Evolutionary conservation across 37 sponge, comb jelly and placozoan species (phyloP), one percentile per base, ranked within the genome.

Genomic region (Chondrilla cf. caribensis): DNA sequence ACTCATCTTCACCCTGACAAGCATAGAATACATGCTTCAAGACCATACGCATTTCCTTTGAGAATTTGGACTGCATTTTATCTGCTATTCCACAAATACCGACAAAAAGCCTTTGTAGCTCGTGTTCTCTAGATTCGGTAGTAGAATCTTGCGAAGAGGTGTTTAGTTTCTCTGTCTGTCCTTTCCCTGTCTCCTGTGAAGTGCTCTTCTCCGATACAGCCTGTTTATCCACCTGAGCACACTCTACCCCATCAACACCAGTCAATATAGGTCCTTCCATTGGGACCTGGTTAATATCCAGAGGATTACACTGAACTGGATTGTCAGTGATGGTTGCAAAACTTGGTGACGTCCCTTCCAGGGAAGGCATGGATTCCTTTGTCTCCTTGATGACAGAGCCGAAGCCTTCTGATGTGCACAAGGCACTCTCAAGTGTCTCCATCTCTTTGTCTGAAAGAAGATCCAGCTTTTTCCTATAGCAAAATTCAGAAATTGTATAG

Each of bases 31-130:
- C 91, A 36, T 79, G 77, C 76, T 94, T 90, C 57, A 94, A 71
- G 58, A 94, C 90, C 37, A 83, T 81, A 0, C 95, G 60, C 71
- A 94, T 60, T 32, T 94, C 92, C 58, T 75, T 83, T 25, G 95
- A 88, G 59, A 83, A 84, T 62, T 94, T 94, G 26, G 84, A 81
- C 82, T 94, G 95, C 70, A 94, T 82, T 58, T 94, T 88, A 58
- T 94, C 95, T 1, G 95, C 95, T 9, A 94, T 84, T 38, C 92
- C 87, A 11, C 91, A 94, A 22, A 94, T 88, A 43, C 81, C 89
- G 9, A 94, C 68, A 60, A 94, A 94, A 41, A 94, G 89, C 5
- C 87, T 39, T 36, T 94, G 91, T 60, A 94, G 84, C 43, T 94
- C 91, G 26, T 88, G 81, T 3, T 84, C 79, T 25, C 70, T 78